phyloP scores from a whole-genome alignment of 2,797 vertebrate species.

The Chaetophractus vellerosus region DNA sequence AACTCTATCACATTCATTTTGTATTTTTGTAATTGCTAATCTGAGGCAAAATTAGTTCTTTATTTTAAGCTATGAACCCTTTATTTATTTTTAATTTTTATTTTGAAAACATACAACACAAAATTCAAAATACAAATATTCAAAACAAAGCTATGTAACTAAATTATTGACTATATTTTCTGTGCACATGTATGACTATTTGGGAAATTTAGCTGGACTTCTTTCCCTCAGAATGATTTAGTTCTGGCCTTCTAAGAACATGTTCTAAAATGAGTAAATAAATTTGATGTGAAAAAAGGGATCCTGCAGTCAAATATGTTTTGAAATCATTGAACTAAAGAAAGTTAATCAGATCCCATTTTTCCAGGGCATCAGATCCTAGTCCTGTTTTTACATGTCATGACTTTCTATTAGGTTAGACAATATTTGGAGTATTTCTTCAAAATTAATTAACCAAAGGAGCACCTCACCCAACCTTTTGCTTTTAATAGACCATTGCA shows the following conservation, averaged over 20 bases:
- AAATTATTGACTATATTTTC: slow-evolving; percentile 23
- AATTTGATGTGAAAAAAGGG: background rate
- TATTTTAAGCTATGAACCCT: no score
- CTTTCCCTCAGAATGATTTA: slow-evolving; percentile 8
- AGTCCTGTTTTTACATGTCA: background rate
- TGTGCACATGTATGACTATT: background rate
- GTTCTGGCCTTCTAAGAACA: background rate
- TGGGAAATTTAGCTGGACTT: slow-evolving; percentile 7
- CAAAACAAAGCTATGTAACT: background rate
- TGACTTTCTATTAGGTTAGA: background rate
- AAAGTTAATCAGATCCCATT: background rate
- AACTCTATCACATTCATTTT: background rate
- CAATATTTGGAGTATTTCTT: slow-evolving; percentile 55
- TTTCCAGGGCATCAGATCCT: background rate
- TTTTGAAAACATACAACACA: no score
- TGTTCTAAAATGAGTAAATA: background rate
- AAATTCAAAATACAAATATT: background rate
- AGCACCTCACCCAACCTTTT: no score
- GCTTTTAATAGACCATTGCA: slow-evolving; percentile 38
- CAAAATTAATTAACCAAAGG: slow-evolving; percentile 39
- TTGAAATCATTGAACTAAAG: slow-evolving; percentile 43
- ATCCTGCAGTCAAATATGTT: background rate
- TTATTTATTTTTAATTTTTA: no score
- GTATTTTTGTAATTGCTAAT: slow-evolving; percentile 28
- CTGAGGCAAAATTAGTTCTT: background rate